A percentile compares a stretch with the other conserved stretches of the same genome.
These are phyloP conservation scores for Melinaea menophilus DNA, from an alignment of 2,888 invertebrate genomes.

Conservation along the genomic window DNA sequence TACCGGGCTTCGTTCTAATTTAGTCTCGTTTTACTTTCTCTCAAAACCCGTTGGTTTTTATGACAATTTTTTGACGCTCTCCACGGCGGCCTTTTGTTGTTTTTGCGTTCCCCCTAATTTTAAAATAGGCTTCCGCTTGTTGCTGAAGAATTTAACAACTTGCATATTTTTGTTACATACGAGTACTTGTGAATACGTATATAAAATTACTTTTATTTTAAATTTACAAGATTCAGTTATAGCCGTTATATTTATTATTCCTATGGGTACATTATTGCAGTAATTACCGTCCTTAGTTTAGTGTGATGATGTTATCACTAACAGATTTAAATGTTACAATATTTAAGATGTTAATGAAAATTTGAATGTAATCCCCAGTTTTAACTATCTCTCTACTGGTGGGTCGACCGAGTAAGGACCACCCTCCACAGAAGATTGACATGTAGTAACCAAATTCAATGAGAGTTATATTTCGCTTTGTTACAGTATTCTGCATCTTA, in stretches of 20 bases:
- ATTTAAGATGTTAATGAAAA: too few species aligned
- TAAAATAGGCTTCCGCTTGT: background rate
- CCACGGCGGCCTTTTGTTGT: constrained; percentile 43
- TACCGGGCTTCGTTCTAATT: background rate
- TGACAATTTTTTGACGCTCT: constrained; percentile 34
- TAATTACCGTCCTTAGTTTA: too few species aligned
- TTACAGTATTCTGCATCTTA: background rate
- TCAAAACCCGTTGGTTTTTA: constrained; percentile 10
- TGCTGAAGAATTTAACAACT: background rate
- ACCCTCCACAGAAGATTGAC: too few species aligned
- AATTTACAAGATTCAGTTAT: background rate
- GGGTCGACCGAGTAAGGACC: too few species aligned
- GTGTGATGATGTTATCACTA: too few species aligned
- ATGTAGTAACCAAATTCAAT: constrained; percentile 5
- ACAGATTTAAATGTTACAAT: too few species aligned
- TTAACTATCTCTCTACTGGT: too few species aligned
- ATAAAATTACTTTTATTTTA: background rate
- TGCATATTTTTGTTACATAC: too few species aligned
- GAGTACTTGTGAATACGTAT: too few species aligned
- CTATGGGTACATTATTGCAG: too few species aligned
- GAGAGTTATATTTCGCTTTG: constrained; percentile 6
- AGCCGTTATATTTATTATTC: too few species aligned
- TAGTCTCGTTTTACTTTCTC: constrained; percentile 9
- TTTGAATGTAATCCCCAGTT: too few species aligned
- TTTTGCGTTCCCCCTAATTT: constrained; percentile 8